Conservation (phyloP, 2,113 vertebrate genomes). For the Ptychochromis oligacanthus region DNA sequence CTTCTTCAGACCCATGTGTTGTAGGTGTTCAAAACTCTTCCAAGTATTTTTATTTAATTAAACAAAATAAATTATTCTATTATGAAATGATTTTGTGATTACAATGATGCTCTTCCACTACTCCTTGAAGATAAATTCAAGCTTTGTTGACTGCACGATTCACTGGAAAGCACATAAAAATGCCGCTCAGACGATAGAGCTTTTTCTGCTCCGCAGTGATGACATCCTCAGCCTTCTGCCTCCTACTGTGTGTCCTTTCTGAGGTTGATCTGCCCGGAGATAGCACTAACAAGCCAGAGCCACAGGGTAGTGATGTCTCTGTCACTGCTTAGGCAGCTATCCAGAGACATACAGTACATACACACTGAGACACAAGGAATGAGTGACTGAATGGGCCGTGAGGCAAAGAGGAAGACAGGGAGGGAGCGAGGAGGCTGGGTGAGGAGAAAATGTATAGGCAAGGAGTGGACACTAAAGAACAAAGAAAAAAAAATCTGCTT, state of each 20-base stretch:
- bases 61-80: background rate
- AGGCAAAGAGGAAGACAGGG: background rate
- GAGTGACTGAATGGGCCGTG: constrained; percentile 9
- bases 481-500: background rate
- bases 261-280: constrained; percentile 69
- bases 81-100: background rate
- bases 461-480: background rate
- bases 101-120: background rate
- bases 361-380: constrained; percentile 3
- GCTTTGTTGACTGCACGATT: background rate
- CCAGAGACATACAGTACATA: constrained; percentile 42
- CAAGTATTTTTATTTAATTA: background rate
- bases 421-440: background rate
- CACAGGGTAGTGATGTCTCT: constrained; percentile 30
- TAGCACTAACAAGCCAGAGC: constrained; percentile 60
- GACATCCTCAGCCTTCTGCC: constrained; percentile 19
- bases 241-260: constrained; percentile 18
- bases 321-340: constrained; percentile 58
- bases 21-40: background rate
- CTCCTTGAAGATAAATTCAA: background rate
- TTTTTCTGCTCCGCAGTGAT: constrained; percentile 11
- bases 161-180: background rate
- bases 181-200: background rate
- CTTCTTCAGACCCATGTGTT: background rate
- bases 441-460: background rate